Conservation (phyloP, 2,797 vertebrate genomes). For the Pipistrellus pipistrellus region DNA sequence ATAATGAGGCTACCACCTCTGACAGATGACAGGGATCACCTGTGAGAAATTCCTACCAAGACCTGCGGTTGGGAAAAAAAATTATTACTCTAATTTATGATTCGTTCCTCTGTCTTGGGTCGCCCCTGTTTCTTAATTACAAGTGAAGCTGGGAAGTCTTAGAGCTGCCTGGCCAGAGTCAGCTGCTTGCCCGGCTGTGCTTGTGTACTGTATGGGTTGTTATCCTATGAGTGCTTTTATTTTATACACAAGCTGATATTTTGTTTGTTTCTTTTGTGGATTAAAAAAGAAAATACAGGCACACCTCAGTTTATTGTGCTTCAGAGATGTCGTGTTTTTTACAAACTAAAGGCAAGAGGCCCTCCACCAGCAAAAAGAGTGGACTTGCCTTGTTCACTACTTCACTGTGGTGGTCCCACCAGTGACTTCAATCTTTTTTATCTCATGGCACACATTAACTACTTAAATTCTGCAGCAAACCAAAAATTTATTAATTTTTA, state of each 20-base stretch:
- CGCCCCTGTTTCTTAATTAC: conserved; percentile 3
- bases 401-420: neutral
- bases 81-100: conserved; percentile 13
- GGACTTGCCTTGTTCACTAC: neutral
- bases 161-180: neutral
- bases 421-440: neutral
- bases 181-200: neutral
- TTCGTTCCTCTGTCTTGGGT: neutral
- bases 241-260: conserved; percentile 4
- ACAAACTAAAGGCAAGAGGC: neutral
- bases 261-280: conserved; percentile 32
- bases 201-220: neutral
- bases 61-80: neutral
- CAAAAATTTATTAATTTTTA: neutral
- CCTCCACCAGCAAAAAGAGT: neutral
- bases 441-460: neutral
- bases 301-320: neutral
- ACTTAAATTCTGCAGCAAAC: neutral
- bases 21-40: conserved; percentile 3
- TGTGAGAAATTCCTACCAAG: conserved; percentile 7
- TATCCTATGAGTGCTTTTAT: conserved; percentile 38
- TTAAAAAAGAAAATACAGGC: conserved; percentile 33
- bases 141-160: neutral
- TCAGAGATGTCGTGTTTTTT: neutral
- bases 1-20: conserved; percentile 51